Conservation (phyloP, 2,113 vertebrate species). For the Pagrus major region DNA sequence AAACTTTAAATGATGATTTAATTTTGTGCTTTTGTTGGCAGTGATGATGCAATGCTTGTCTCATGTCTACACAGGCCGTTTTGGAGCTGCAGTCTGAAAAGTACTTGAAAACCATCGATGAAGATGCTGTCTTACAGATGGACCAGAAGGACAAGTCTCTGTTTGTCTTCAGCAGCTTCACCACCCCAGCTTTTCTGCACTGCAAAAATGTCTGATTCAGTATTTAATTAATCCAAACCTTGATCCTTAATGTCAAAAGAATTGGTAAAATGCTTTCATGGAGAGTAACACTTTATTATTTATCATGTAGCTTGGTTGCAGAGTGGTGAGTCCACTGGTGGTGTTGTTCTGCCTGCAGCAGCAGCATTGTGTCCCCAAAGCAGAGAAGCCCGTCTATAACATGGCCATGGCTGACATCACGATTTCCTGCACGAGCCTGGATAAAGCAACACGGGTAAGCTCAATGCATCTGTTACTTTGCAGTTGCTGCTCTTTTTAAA, state of each 20-base stretch:
- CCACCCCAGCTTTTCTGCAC: constrained; percentile 87
- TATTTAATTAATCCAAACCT: accelerated
- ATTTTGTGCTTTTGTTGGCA: constrained; percentile 1
- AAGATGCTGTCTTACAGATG: constrained; percentile 86
- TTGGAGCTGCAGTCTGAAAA: constrained; percentile 95
- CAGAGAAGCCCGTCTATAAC: constrained; percentile 92
- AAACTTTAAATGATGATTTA: not conserved
- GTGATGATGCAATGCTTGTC: constrained; percentile 21
- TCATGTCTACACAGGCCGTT: constrained; percentile 87
- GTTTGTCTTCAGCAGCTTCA: constrained; percentile 93
- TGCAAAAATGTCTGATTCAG: constrained; percentile 88
- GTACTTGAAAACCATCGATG: constrained; percentile 89
- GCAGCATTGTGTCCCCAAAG: constrained; percentile 92
- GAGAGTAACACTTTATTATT: not conserved
- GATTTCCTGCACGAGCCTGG: constrained; percentile 94
- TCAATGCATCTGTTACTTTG: not conserved
- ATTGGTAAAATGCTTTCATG: not conserved
- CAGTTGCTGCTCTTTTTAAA: not conserved
- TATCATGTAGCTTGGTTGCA: constrained; percentile 89
- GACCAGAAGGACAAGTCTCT: constrained; percentile 93
- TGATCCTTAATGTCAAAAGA: not conserved
- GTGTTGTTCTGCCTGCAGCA: constrained; percentile 93
- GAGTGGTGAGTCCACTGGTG: constrained; percentile 95
- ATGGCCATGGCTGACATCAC: constrained; percentile 95
- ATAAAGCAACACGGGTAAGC: constrained; percentile 91